phyloP scores from a whole-genome alignment of 2,797 vertebrate genomes.

The Oryzias dopingdopingensis region DNA sequence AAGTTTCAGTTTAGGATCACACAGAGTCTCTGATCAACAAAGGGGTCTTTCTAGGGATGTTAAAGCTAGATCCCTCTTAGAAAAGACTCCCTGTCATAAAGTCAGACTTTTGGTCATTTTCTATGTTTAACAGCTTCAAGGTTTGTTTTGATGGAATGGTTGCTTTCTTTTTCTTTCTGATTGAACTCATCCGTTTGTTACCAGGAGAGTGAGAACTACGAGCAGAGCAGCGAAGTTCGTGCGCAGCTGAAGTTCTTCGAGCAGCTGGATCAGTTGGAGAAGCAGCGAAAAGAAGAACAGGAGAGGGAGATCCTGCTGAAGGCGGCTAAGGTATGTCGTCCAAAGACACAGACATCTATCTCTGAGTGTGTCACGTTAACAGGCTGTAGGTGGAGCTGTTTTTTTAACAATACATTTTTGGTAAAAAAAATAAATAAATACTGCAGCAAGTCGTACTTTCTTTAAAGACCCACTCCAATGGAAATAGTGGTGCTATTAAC shows the following conservation, averaged over 20 bases:
- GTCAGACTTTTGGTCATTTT: too few species aligned
- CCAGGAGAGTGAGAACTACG: conserved; percentile 89
- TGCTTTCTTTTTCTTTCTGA: background rate
- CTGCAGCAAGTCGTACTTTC: too few species aligned
- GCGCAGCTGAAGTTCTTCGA: conserved; percentile 96
- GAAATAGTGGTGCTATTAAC: too few species aligned
- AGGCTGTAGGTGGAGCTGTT: too few species aligned
- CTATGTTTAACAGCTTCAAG: too few species aligned
- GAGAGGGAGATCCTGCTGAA: conserved; percentile 97
- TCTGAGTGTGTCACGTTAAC: background rate
- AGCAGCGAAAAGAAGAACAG: conserved; percentile 94
- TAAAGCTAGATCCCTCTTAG: too few species aligned
- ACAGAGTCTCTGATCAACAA: background rate
- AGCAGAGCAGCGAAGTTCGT: conserved; percentile 90
- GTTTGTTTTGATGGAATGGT: too few species aligned
- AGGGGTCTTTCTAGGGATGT: background rate
- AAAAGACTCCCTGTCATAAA: too few species aligned
- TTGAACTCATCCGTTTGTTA: conserved; percentile 3
- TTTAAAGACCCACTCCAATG: too few species aligned
- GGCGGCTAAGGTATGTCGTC: conserved; percentile 87
- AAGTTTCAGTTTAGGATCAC: background rate
- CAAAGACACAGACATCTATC: background rate
- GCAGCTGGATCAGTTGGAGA: conserved; percentile 96
- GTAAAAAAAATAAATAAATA: too few species aligned
- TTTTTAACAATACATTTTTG: too few species aligned